phyloP scores from a whole-genome alignment of 2,888 invertebrate species.

The Allacma fusca region DNA sequence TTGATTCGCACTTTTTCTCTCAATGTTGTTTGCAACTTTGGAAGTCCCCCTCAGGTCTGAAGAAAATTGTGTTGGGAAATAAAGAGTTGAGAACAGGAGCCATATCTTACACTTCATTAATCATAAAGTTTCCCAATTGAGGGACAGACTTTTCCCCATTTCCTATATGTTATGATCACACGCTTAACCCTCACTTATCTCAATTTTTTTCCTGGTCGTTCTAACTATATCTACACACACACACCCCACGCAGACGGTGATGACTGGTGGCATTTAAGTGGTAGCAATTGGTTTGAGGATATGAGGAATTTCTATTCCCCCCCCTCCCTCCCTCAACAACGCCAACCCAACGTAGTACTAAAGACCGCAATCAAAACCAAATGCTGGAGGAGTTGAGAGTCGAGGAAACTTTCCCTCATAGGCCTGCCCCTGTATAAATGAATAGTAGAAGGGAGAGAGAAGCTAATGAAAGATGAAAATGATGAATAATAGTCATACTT shows the following conservation, averaged over 20 bases:
- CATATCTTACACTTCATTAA: constrained; percentile 1
- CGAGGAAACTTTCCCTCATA: background rate
- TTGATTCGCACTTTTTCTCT: too few relatives aligned
- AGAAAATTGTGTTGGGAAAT: background rate
- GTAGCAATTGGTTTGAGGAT: background rate
- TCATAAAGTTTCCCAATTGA: constrained; percentile 9
- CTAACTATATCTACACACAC: too few relatives aligned
- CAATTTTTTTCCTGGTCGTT: background rate
- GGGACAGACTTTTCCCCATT: background rate
- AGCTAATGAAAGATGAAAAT: constrained; percentile 7
- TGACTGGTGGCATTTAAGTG: background rate
- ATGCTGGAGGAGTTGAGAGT: background rate
- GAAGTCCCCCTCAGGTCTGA: too few relatives aligned
- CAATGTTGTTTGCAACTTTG: too few relatives aligned
- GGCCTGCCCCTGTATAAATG: too few relatives aligned
- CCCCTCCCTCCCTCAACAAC: too few relatives aligned
- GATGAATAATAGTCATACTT: constrained; percentile 1
- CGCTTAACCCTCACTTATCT: constrained; percentile 4
- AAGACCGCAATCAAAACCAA: background rate
- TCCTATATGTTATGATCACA: constrained; percentile 5
- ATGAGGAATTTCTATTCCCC: background rate
- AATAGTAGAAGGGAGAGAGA: too few relatives aligned
- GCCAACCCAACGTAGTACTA: too few relatives aligned
- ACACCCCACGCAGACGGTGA: background rate
- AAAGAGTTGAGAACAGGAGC: background rate